These are phyloP conservation scores for Sciurus carolinensis DNA, from an alignment of 2,797 vertebrate species.

Conservation along the genomic window DNA sequence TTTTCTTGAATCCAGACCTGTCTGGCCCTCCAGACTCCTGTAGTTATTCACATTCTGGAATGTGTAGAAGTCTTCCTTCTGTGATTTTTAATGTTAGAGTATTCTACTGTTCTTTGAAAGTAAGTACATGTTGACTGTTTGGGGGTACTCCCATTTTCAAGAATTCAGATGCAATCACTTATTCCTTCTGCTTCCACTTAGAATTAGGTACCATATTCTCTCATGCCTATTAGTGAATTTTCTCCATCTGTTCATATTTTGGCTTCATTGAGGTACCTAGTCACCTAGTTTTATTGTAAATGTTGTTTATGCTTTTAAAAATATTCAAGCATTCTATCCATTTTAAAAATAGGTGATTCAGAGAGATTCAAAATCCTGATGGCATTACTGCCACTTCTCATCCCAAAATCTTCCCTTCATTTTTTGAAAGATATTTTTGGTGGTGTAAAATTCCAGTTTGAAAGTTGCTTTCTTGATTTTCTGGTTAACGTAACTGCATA, in stretches of 20 bases:
- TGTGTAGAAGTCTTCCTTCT: neutral
- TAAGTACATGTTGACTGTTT: neutral
- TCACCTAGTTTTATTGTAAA: neutral
- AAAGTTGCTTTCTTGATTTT: constrained; percentile 3
- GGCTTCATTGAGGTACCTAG: neutral
- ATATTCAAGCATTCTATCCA: neutral
- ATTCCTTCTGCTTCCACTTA: neutral
- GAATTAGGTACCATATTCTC: neutral
- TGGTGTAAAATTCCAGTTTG: constrained; percentile 16
- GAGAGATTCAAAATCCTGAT: neutral
- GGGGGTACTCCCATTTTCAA: neutral
- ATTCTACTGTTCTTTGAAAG: neutral
- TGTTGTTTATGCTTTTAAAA: neutral
- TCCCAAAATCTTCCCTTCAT: neutral
- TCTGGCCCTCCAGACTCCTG: neutral
- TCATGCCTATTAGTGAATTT: neutral
- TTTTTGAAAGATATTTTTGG: neutral
- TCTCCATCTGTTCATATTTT: neutral
- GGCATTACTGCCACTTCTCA: neutral
- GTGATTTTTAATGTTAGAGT: neutral
- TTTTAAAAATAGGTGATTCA: neutral
- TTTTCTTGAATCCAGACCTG: neutral
- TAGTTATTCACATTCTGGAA: neutral
- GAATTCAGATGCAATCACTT: neutral
- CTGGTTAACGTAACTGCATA: neutral